Percentiles rank a stretch among this genome's conserved stretches.
phyloP scores from a whole-genome alignment of 2,888 invertebrate genomes.

The Eupithecia inturbata region DNA sequence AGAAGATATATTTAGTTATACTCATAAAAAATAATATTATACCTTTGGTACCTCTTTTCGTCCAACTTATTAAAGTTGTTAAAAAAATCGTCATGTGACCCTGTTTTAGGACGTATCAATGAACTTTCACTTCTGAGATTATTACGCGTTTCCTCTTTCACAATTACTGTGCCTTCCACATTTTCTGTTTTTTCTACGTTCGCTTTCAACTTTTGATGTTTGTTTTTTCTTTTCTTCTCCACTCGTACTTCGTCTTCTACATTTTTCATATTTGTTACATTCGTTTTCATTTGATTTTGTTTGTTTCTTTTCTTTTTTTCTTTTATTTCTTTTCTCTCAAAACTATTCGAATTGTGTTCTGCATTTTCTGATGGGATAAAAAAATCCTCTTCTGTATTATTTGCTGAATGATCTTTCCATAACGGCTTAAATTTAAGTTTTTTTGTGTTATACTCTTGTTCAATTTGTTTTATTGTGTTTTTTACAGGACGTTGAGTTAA shows the following conservation, averaged over 20 bases:
- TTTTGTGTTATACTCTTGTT: background rate
- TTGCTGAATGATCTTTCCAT: background rate
- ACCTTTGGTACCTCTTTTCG: background rate
- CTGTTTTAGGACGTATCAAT: background rate
- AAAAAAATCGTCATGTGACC: background rate
- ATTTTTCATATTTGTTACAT: background rate
- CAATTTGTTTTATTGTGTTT: background rate
- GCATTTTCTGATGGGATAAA: background rate
- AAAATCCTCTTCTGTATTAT: background rate
- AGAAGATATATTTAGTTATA: background rate
- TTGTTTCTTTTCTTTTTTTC: background rate
- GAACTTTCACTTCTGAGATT: background rate
- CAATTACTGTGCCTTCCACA: background rate
- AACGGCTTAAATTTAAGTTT: background rate
- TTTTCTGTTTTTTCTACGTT: background rate
- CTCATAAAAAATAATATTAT: background rate
- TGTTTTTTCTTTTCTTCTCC: background rate
- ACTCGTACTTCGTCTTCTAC: background rate
- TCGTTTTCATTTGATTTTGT: background rate
- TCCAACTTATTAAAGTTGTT: background rate
- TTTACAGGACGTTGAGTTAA: background rate
- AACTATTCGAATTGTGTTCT: background rate
- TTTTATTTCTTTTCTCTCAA: background rate
- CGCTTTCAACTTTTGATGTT: background rate
- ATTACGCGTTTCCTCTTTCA: background rate